Conservation (phyloP, 2,888 invertebrate species). For the Drosophila recens region DNA sequence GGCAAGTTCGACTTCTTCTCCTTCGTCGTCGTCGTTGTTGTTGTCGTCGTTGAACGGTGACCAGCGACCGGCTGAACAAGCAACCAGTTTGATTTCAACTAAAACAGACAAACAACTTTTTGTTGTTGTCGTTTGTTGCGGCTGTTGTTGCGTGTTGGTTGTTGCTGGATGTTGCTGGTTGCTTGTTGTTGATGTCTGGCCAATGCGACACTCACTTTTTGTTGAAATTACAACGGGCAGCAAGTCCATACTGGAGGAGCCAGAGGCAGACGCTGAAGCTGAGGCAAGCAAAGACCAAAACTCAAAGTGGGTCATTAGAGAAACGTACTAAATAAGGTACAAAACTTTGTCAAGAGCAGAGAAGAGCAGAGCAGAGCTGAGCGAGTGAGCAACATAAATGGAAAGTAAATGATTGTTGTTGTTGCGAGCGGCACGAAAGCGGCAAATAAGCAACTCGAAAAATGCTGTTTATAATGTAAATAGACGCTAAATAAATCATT, state of each 20-base stretch:
- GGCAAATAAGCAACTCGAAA: slow-evolving; percentile 42
- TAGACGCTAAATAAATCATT: slow-evolving; percentile 73
- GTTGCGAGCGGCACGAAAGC: slow-evolving; percentile 47
- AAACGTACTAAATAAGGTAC: slow-evolving; percentile 82
- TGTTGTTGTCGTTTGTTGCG: slow-evolving; percentile 30
- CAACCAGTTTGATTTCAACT: slow-evolving; percentile 80
- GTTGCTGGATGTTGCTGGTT: slow-evolving; percentile 32
- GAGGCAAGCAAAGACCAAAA: slow-evolving; percentile 60
- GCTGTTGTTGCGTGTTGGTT: slow-evolving; percentile 26
- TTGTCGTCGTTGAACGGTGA: slow-evolving; percentile 41
- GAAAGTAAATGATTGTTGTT: slow-evolving; percentile 73
- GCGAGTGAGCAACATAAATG: slow-evolving; percentile 63
- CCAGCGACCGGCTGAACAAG: slow-evolving; percentile 51
- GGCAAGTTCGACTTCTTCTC: slow-evolving; percentile 58
- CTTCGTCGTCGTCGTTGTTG: neutral
- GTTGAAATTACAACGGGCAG: slow-evolving; percentile 60
- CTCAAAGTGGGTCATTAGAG: slow-evolving; percentile 80
- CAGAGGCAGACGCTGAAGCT: slow-evolving; percentile 11
- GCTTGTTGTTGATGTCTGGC: slow-evolving; percentile 66
- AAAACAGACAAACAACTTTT: slow-evolving; percentile 78
- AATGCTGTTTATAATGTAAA: slow-evolving; percentile 72
- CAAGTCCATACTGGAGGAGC: slow-evolving; percentile 28
- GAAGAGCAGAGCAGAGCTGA: slow-evolving; percentile 37
- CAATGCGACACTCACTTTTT: slow-evolving; percentile 78
- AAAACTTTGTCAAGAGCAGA: slow-evolving; percentile 79